Evolutionary conservation across 2,113 vertebrate species (phyloP).

Genomic region (Paraplagusia blochii): DNA sequence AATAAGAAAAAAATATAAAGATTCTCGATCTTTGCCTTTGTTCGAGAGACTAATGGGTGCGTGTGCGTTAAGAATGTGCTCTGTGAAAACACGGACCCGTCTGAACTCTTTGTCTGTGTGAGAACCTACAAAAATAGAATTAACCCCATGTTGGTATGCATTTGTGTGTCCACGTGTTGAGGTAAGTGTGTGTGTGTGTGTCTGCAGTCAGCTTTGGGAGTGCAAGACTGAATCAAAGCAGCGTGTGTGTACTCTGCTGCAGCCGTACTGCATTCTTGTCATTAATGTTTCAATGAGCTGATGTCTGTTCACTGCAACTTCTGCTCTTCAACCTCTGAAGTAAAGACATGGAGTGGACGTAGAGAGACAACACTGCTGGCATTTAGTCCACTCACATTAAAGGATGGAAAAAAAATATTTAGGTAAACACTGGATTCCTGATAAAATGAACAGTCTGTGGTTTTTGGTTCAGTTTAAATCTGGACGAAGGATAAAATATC

Average conservation of each 20-base stretch:
- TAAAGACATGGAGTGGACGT: not conserved
- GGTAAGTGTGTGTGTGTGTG: slow-evolving; percentile 12
- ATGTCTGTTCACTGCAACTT: slow-evolving; percentile 50
- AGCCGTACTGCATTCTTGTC: slow-evolving; percentile 65
- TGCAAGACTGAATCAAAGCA: slow-evolving; percentile 48
- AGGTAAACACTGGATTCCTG: too few relatives aligned
- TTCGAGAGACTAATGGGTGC: slow-evolving; percentile 14
- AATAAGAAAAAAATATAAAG: too few relatives aligned
- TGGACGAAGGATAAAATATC: too few relatives aligned
- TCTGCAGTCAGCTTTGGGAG: slow-evolving; percentile 42
- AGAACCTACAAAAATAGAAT: not conserved
- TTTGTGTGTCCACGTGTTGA: not conserved
- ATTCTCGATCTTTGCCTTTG: not conserved
- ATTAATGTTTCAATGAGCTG: slow-evolving; percentile 52
- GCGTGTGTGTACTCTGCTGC: slow-evolving; percentile 63
- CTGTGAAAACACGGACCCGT: slow-evolving; percentile 18
- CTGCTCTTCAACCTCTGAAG: slow-evolving; percentile 47
- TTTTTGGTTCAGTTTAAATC: too few relatives aligned
- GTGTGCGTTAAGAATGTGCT: not conserved
- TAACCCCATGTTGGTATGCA: not conserved
- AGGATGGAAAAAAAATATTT: too few relatives aligned
- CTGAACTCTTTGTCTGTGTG: slow-evolving; percentile 4
- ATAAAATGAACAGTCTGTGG: too few relatives aligned
- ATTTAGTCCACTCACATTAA: too few relatives aligned
- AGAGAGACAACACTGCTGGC: not conserved